Percentiles rank a stretch among this genome's conserved stretches.
Evolutionary conservation across 2,113 vertebrate genomes (phyloP).

Genomic region (Elachura formosa): DNA sequence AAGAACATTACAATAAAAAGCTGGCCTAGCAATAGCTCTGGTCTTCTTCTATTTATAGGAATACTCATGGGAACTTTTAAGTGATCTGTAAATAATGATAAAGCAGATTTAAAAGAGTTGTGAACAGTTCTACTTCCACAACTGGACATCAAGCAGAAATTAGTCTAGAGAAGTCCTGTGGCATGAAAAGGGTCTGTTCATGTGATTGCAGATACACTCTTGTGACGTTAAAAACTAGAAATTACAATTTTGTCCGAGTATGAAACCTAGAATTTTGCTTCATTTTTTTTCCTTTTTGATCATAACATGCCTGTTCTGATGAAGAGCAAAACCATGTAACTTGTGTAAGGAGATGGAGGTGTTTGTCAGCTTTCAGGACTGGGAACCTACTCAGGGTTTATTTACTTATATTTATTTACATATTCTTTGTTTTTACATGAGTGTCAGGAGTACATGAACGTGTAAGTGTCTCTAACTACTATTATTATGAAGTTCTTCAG

Average conservation of each 20-base stretch:
- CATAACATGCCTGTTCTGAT: background rate
- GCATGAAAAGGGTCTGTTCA: background rate
- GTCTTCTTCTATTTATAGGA: background rate
- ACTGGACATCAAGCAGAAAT: background rate
- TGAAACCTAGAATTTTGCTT: background rate
- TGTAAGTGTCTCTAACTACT: background rate
- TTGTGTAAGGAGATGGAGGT: background rate
- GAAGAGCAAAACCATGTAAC: background rate
- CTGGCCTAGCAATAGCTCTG: background rate
- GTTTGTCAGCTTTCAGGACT: background rate
- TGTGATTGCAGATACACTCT: background rate
- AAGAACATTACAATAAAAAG: background rate
- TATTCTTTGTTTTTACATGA: background rate
- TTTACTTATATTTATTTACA: slow-evolving; percentile 26
- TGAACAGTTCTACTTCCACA: background rate
- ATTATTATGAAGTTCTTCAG: background rate
- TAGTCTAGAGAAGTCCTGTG: background rate
- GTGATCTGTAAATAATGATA: background rate
- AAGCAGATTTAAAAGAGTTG: background rate
- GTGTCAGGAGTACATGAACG: background rate
- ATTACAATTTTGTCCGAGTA: background rate
- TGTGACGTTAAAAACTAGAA: background rate
- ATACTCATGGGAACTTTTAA: background rate
- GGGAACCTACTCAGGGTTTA: background rate
- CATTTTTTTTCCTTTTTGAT: background rate